Conservation (phyloP, 2,888 invertebrate genomes). For the Hylaea fasciaria region DNA sequence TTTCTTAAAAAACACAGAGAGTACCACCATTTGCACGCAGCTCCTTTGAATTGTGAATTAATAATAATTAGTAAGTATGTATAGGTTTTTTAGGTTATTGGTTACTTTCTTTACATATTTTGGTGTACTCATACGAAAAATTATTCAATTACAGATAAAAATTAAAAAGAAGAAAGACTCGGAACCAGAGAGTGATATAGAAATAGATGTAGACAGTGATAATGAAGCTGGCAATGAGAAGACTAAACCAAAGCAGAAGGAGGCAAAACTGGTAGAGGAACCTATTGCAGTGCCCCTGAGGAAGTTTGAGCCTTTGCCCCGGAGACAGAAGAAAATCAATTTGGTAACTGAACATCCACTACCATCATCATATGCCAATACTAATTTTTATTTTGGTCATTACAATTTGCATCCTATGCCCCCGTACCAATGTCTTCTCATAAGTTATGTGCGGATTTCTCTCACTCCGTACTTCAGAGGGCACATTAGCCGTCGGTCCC, state of each 20-base stretch:
- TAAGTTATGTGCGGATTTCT: too few relatives aligned
- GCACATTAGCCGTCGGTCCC: too few relatives aligned
- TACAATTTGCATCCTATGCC: too few relatives aligned
- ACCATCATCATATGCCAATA: background rate
- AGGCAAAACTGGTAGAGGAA: slow-evolving; percentile 48
- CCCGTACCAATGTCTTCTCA: too few relatives aligned
- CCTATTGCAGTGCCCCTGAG: slow-evolving; percentile 66
- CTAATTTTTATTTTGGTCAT: background rate
- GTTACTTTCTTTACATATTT: too few relatives aligned
- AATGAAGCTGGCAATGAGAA: slow-evolving; percentile 55
- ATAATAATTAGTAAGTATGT: too few relatives aligned
- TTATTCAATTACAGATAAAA: slow-evolving; percentile 68
- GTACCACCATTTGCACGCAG: too few relatives aligned
- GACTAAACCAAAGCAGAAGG: slow-evolving; percentile 24
- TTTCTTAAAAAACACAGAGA: too few relatives aligned
- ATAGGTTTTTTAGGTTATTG: too few relatives aligned
- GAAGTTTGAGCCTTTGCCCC: slow-evolving; percentile 76
- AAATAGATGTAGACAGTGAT: slow-evolving; percentile 86
- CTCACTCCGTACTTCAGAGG: too few relatives aligned
- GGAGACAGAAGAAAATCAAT: slow-evolving; percentile 81
- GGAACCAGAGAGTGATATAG: slow-evolving; percentile 83
- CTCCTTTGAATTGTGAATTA: too few relatives aligned
- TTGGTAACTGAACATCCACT: slow-evolving; percentile 55
- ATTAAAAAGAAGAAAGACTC: slow-evolving; percentile 79
- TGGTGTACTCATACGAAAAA: too few relatives aligned